Conservation (phyloP, 2,113 vertebrate species). For the Eublepharis macularius region DNA sequence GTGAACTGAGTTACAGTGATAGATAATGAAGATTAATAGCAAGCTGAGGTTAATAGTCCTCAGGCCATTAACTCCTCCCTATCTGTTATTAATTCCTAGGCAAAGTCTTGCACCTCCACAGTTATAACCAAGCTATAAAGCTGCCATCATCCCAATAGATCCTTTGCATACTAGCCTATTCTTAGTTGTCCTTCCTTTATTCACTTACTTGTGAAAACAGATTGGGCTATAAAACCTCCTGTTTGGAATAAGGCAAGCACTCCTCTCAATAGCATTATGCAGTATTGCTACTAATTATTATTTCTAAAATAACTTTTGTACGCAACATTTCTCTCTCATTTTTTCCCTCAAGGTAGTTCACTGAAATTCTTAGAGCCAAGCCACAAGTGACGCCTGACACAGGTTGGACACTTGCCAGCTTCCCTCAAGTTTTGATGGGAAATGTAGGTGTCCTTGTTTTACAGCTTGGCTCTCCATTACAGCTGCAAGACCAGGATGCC, state of each 20-base stretch:
- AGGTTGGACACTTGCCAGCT: too few relatives aligned
- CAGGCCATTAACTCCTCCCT: constrained; percentile 63
- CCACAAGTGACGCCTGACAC: too few relatives aligned
- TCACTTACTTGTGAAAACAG: constrained; percentile 7
- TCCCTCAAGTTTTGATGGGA: too few relatives aligned
- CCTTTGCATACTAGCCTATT: background rate
- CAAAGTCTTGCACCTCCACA: constrained; percentile 42
- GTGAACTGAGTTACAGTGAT: constrained; percentile 32
- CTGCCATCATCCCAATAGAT: constrained; percentile 42
- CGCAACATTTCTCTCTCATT: background rate
- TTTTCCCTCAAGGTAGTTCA: background rate
- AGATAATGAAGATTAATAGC: constrained; percentile 66
- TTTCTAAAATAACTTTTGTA: background rate
- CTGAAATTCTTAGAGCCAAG: background rate
- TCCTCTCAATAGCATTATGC: background rate
- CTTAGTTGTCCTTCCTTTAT: constrained; percentile 1
- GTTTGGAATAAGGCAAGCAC: background rate
- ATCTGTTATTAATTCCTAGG: constrained; percentile 58
- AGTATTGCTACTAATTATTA: background rate
- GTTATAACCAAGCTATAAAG: constrained; percentile 52
- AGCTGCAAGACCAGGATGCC: too few relatives aligned
- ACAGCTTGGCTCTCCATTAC: too few relatives aligned
- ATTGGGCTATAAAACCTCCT: background rate
- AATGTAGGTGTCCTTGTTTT: too few relatives aligned
- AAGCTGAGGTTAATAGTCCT: constrained; percentile 63